These are phyloP conservation scores for Corydoras sp. DNA, from an alignment of 2,113 vertebrate genomes.

Conservation along the genomic window DNA sequence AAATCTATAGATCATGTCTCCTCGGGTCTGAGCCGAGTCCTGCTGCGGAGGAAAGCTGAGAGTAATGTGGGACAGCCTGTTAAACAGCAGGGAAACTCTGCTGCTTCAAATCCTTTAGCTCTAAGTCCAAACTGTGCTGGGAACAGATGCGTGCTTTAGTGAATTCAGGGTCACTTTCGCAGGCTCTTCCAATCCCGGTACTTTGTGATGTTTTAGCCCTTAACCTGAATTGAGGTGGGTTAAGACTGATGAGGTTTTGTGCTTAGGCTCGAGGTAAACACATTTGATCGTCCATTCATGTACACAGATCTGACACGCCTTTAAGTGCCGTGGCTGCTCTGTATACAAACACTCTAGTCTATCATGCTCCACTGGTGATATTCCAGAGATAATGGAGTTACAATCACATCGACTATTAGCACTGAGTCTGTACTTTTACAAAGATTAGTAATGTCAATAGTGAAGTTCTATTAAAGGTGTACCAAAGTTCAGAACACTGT, in stretches of 20 bases:
- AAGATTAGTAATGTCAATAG: not conserved
- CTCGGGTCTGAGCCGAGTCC: not conserved
- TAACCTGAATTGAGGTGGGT: constrained; percentile 74
- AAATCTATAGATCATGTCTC: not conserved
- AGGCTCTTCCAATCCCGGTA: constrained; percentile 49
- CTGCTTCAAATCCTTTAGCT: constrained; percentile 44
- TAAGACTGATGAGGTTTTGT: constrained; percentile 67
- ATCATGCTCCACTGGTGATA: constrained; percentile 2
- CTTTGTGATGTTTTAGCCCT: constrained; percentile 75
- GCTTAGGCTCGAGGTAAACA: constrained; percentile 38
- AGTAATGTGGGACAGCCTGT: constrained; percentile 56
- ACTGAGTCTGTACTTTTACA: not conserved
- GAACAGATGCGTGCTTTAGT: constrained; percentile 15
- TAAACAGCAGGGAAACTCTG: constrained; percentile 76
- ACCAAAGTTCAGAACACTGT: constrained; percentile 1
- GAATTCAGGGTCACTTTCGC: not conserved
- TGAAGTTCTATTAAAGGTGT: constrained; percentile 8
- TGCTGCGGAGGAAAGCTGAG: constrained; percentile 9
- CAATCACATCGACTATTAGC: constrained; percentile 3
- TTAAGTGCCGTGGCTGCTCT: too few species aligned
- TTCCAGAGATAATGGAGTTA: constrained; percentile 6
- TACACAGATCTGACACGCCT: not conserved
- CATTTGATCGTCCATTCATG: constrained; percentile 5
- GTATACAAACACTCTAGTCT: constrained; percentile 1
- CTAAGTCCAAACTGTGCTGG: constrained; percentile 57